phyloP scores from a whole-genome alignment of 2,113 vertebrate genomes.

The Calyptomena viridis region DNA sequence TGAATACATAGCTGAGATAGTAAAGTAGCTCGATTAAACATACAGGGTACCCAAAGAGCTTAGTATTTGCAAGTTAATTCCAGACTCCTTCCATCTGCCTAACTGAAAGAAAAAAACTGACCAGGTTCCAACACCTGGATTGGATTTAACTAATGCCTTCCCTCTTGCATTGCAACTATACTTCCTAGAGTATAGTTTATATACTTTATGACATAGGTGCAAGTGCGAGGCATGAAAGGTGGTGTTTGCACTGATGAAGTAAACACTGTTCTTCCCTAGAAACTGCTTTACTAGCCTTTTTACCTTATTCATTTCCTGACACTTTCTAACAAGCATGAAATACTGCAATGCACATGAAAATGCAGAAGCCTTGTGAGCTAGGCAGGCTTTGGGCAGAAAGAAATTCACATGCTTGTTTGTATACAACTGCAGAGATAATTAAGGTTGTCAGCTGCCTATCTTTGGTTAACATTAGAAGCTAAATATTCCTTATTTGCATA shows the following conservation, averaged over 20 bases:
- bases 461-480: background rate
- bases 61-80: constrained; percentile 7
- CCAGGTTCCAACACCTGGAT: background rate
- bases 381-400: background rate
- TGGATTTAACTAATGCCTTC: background rate
- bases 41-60: background rate
- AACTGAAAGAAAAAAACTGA: background rate
- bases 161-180: background rate
- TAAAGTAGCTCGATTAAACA: background rate
- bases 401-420: background rate
- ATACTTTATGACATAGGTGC: background rate
- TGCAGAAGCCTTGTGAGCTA: background rate
- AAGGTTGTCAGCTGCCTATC: background rate
- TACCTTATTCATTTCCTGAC: background rate
- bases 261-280: background rate
- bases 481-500: background rate
- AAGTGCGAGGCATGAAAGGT: background rate
- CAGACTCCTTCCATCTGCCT: constrained; percentile 18
- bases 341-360: background rate
- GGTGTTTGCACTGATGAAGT: background rate
- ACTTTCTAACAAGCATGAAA: background rate
- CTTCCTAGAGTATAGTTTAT: background rate
- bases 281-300: background rate
- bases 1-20: background rate
- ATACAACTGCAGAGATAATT: background rate